Conservation (phyloP, 1,140 invertebrate species). For the Leptinotarsa texana region DNA sequence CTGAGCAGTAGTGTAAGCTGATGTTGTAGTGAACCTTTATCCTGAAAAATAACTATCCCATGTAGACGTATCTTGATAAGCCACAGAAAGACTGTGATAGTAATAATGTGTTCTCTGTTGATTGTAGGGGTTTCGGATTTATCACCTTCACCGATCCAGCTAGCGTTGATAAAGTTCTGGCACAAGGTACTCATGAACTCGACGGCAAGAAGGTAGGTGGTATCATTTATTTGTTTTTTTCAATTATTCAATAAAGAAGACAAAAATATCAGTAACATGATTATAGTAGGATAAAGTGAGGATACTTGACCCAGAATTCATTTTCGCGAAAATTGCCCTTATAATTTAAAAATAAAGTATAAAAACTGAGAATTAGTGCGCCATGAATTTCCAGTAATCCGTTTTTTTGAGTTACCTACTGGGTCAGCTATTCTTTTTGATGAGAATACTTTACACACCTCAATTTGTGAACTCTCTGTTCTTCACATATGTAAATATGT, state of each 20-base stretch:
- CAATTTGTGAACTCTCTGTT: no score
- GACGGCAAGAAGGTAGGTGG: constrained; percentile 90
- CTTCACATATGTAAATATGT: no score
- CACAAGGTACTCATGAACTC: constrained; percentile 90
- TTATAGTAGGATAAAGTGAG: no score
- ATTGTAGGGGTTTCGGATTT: constrained; percentile 95
- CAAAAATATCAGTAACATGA: no score
- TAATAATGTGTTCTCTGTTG: constrained; percentile 53
- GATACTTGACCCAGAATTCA: no score
- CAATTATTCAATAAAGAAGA: not conserved
- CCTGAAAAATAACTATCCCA: not conserved
- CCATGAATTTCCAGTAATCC: no score
- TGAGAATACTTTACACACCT: no score
- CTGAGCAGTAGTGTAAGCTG: constrained; percentile 6
- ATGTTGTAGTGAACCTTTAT: constrained; percentile 3
- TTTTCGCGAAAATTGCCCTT: not conserved
- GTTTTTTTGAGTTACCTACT: no score
- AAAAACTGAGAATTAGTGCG: no score
- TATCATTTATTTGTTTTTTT: constrained; percentile 8
- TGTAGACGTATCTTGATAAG: not conserved
- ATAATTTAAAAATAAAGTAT: no score
- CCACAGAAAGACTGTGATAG: constrained; percentile 2
- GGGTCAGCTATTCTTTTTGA: no score
- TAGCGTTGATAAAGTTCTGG: constrained; percentile 93
- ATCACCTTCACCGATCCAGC: constrained; percentile 92